Evolutionary conservation across 2,888 invertebrate species (phyloP).

Genomic region (Dicyrtoma fusca): DNA sequence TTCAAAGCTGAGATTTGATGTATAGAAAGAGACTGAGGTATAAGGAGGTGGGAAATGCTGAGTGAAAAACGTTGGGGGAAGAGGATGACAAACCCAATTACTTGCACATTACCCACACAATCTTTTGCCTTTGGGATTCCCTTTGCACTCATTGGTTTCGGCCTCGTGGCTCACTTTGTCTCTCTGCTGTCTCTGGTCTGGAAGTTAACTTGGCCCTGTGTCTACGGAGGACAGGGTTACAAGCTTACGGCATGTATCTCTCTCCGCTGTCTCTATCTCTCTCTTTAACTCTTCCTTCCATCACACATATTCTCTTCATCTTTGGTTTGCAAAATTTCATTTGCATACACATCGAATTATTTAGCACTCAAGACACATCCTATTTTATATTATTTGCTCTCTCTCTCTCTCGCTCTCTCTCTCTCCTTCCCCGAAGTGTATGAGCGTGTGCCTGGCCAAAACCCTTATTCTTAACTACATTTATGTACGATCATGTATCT

Average conservation of each 20-base stretch:
- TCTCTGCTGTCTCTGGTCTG: background rate
- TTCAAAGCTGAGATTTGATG: conserved; percentile 27
- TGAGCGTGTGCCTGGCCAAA: too few relatives aligned
- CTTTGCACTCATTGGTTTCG: conserved; percentile 9
- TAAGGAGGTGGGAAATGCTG: conserved; percentile 41
- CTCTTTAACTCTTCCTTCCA: background rate
- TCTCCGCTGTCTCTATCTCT: background rate
- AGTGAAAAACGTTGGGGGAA: conserved; percentile 37
- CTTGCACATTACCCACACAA: conserved; percentile 46
- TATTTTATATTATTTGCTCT: conserved; percentile 48
- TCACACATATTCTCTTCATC: conserved; percentile 24
- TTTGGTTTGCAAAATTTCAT: conserved; percentile 48
- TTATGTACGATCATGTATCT: too few relatives aligned
- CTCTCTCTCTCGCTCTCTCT: conserved; percentile 5
- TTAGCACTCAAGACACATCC: conserved; percentile 52
- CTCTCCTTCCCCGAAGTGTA: conserved; percentile 3
- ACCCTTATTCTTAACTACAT: too few relatives aligned
- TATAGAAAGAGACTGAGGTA: background rate
- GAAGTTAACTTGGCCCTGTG: background rate
- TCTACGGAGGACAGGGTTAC: too few relatives aligned
- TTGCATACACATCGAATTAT: conserved; percentile 55
- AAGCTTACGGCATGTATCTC: background rate
- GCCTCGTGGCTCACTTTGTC: conserved; percentile 31
- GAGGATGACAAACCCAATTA: conserved; percentile 42
- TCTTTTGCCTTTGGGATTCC: conserved; percentile 42